These are phyloP conservation scores for Octopus sinensis DNA, from an alignment of 1,140 invertebrate genomes.

Conservation along the genomic window DNA sequence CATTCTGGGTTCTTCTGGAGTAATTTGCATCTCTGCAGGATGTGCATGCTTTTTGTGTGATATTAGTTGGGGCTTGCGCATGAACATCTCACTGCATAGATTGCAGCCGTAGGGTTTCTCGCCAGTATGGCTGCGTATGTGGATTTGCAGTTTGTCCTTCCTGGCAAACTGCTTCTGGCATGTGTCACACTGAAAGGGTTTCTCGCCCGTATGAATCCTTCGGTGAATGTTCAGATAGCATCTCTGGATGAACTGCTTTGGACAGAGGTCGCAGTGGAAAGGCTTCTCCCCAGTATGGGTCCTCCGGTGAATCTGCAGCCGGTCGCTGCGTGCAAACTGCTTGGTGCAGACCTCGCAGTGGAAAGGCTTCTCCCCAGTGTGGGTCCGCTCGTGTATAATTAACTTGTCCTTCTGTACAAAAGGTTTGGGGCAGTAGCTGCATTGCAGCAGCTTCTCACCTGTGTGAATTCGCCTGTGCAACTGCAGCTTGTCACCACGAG, in stretches of 20 bases:
- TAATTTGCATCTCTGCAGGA: neutral
- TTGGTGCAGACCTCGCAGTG: constrained; percentile 16
- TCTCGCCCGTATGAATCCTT: constrained; percentile 32
- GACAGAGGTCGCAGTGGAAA: constrained; percentile 22
- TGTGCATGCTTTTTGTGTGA: constrained; percentile 20
- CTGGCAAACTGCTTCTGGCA: constrained; percentile 10
- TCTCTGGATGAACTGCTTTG: constrained; percentile 30
- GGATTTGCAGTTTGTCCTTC: neutral
- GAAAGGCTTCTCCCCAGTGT: constrained; percentile 59
- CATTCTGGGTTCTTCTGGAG: neutral
- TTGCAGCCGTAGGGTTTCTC: constrained; percentile 26
- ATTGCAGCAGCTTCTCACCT: constrained; percentile 91
- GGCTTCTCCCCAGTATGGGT: constrained; percentile 30
- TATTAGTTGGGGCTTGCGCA: constrained; percentile 64
- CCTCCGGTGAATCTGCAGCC: constrained; percentile 25
- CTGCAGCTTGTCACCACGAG: constrained; percentile 85
- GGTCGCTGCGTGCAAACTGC: constrained; percentile 16
- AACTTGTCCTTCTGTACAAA: constrained; percentile 80
- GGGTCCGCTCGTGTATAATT: constrained; percentile 74
- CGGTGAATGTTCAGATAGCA: constrained; percentile 43
- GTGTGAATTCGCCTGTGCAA: constrained; percentile 89
- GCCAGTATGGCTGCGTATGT: constrained; percentile 23
- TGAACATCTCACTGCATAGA: constrained; percentile 63
- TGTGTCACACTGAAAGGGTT: constrained; percentile 12
- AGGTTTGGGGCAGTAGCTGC: constrained; percentile 81